Base-by-base conservation (phyloP, 2,113 vertebrate genomes). In the Rousettus leschenaultii region DNA sequence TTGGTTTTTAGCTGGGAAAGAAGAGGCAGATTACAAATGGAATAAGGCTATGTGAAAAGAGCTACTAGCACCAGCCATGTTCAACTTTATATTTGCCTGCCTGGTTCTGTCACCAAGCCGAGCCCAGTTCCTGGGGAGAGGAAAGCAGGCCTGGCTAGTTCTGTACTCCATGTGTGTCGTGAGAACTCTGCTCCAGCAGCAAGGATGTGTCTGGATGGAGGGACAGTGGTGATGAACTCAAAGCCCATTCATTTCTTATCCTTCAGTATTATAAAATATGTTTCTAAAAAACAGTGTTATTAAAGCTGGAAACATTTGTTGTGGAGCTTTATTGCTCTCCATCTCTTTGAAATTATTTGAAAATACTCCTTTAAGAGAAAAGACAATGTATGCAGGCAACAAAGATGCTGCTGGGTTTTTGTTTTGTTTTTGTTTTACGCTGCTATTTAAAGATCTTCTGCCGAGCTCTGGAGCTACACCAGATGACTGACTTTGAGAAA, bases 391-490 rank as follows among this genome's bases (percentile, higher is more conserved):
- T 10, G 6, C 21, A 66, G 48, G 53, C 51, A 93, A 82, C 19
- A 93, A 93, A 79, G 71, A 61, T 45, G n/a, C 38, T 59, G 16
- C 35, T 73, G 45, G 45, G 57, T 48, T 51, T 65, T 40, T 40
- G 40, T 53, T 21, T 63, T 66, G 30, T 84, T 53, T 79, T 53
- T 79, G 75, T 55, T 66, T 68, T 45, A 43, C 85, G n/a, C 28
- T 78, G 24, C 77, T 96, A 96, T 84, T 96, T 96, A 96, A 95
- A 95, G 82, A 57, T 53, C 82, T 78, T 71, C 66, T 82, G 51
- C 38, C 7, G 79, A 53, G n/a, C 51, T 86, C 94, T 96, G 86
- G 73, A 90, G 9, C 55, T 59, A 71, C 3, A 78, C 38, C 24
- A 85, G 38, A 74, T 53, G 26, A 85, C 30, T 92, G 95, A 77